A percentile compares a stretch with the other conserved stretches of the same genome.
Evolutionary conservation across 2,113 vertebrate species (phyloP).

Genomic region (Vidua chalybeata): DNA sequence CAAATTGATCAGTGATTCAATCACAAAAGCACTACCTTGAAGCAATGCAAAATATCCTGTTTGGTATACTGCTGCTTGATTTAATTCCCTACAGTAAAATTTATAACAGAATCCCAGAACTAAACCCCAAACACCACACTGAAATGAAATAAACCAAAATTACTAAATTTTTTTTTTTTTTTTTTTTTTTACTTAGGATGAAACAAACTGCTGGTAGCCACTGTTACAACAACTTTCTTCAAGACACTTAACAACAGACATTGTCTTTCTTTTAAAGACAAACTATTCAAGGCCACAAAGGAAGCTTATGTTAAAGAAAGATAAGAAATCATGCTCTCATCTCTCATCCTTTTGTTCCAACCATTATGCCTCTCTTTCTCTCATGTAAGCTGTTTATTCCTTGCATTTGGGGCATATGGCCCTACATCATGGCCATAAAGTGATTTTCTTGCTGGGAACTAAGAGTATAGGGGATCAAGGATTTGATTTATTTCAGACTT

Average conservation of each 20-base stretch:
- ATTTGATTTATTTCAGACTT: neutral
- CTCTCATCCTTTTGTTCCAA: neutral
- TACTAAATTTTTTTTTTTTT: neutral
- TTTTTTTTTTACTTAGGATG: neutral
- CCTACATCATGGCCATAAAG: neutral
- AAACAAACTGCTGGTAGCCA: neutral
- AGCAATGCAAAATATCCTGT: neutral
- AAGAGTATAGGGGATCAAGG: neutral
- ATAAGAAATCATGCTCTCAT: neutral
- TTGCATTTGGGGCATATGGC: neutral
- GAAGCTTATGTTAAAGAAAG: neutral
- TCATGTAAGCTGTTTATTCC: neutral
- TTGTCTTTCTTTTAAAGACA: neutral
- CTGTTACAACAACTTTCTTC: neutral
- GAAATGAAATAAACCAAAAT: neutral
- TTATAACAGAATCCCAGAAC: neutral
- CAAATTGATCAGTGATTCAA: neutral
- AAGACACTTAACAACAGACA: neutral
- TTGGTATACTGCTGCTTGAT: neutral
- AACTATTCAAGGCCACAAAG: neutral
- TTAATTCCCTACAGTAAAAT: neutral
- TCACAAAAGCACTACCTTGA: neutral
- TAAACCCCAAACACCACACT: neutral
- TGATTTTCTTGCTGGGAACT: neutral
- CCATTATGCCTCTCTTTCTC: neutral